Evolutionary conservation across 2,113 vertebrate species (phyloP).

Genomic region (Microcebus lehilahytsara): DNA sequence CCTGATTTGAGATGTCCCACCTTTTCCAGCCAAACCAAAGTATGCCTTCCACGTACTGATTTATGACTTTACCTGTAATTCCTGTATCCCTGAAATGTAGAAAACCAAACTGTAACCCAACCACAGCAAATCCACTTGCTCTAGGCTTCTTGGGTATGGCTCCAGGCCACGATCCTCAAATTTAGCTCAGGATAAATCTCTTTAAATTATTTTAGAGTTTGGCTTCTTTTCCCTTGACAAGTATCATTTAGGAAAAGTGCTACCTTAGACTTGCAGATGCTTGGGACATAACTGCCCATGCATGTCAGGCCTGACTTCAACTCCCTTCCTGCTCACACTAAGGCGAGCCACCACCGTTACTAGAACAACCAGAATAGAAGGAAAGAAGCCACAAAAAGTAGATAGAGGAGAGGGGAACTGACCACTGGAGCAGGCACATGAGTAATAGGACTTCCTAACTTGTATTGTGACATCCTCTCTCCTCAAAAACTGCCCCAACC

Average conservation of each 20-base stretch:
- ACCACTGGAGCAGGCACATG: neutral
- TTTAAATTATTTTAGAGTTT: no score
- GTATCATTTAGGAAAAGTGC: neutral
- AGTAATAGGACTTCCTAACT: neutral
- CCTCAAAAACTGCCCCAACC: neutral
- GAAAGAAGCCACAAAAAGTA: neutral
- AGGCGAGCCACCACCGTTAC: neutral
- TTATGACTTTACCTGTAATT: no score
- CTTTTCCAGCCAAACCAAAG: no score
- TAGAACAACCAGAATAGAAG: neutral
- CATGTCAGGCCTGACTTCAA: neutral
- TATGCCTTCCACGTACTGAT: no score
- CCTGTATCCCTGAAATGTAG: no score
- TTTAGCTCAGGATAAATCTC: no score
- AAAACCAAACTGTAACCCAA: no score
- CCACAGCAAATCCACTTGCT: no score
- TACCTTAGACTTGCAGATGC: neutral
- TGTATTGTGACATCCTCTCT: neutral
- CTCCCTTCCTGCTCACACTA: neutral
- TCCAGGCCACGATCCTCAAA: no score
- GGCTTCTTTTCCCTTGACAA: no score
- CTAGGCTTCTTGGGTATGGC: no score
- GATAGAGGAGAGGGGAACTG: neutral
- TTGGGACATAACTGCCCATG: neutral
- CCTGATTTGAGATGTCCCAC: no score